A percentile compares a stretch with the other conserved stretches of the same genome.
Evolutionary conservation across 2,888 invertebrate genomes (phyloP).

Genomic region (Phengaris arion): DNA sequence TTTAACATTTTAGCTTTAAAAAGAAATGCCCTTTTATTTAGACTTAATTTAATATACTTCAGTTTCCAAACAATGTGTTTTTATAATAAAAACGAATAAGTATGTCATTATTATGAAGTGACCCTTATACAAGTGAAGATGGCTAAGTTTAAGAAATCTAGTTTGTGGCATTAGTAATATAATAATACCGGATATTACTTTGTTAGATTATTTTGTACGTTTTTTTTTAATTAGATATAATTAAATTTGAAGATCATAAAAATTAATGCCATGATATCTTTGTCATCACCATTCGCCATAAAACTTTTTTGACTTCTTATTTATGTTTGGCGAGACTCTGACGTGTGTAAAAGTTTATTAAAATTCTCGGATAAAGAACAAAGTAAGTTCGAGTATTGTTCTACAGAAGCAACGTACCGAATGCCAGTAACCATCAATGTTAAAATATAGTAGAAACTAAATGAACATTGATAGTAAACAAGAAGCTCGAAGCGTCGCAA

Average conservation of each 20-base stretch:
- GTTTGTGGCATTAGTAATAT: neutral
- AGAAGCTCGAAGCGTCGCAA: slow-evolving; percentile 3
- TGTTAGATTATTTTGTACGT: no score
- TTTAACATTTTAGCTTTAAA: slow-evolving; percentile 14
- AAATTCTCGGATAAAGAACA: neutral
- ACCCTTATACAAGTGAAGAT: neutral
- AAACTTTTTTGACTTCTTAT: neutral
- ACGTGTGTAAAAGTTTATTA: slow-evolving; percentile 3
- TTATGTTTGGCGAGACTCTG: neutral
- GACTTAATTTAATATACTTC: neutral
- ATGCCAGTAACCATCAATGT: slow-evolving; percentile 3
- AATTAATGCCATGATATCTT: no score
- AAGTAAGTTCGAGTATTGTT: neutral
- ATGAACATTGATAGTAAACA: slow-evolving; percentile 13
- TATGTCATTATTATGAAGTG: neutral
- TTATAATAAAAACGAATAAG: no score
- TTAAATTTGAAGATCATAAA: no score
- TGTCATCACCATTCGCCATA: neutral
- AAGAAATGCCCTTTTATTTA: slow-evolving; percentile 6
- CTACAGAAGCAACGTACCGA: neutral
- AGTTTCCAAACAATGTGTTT: neutral
- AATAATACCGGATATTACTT: no score
- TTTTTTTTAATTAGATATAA: no score
- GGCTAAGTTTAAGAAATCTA: neutral
- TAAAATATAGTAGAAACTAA: slow-evolving; percentile 8